A percentile compares a stretch with the other conserved stretches of the same genome.
Conservation (phyloP, 2,888 invertebrate genomes). For the Ectemnius cavifrons region DNA sequence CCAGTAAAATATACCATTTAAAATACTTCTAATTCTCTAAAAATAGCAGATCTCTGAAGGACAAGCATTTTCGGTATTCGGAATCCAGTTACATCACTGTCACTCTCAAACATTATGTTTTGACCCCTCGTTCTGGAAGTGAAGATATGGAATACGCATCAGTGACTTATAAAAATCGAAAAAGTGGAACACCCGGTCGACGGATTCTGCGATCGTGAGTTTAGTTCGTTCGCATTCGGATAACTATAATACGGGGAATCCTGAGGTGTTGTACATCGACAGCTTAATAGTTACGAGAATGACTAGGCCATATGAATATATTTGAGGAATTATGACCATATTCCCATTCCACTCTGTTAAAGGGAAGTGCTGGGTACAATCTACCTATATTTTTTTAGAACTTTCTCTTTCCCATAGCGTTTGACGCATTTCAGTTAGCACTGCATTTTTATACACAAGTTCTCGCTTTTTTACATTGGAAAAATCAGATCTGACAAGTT, state of each 20-base stretch:
- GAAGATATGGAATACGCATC: slow-evolving; percentile 43
- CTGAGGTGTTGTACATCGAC: slow-evolving; percentile 59
- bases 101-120: slow-evolving; percentile 54
- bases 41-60: slow-evolving; percentile 21
- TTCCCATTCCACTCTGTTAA: slow-evolving; percentile 27
- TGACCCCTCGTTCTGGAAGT: slow-evolving; percentile 60
- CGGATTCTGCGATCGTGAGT: not conserved
- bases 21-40: slow-evolving; percentile 13
- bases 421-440: slow-evolving; percentile 43
- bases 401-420: slow-evolving; percentile 27
- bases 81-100: slow-evolving; percentile 27
- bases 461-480: slow-evolving; percentile 27
- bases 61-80: slow-evolving; percentile 25
- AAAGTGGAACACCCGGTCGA: slow-evolving; percentile 53
- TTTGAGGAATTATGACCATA: slow-evolving; percentile 47
- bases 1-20: slow-evolving; percentile 24
- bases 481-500: slow-evolving; percentile 41
- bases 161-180: slow-evolving; percentile 11
- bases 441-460: slow-evolving; percentile 48
- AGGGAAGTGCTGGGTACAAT: slow-evolving; percentile 35
- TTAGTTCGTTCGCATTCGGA: slow-evolving; percentile 40
- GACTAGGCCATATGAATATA: slow-evolving; percentile 64
- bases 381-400: slow-evolving; percentile 45
- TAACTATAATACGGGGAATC: slow-evolving; percentile 63
- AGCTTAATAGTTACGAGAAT: slow-evolving; percentile 46